Base-by-base conservation (phyloP, 1,140 invertebrate genomes). In the Wasmannia auropunctata region DNA sequence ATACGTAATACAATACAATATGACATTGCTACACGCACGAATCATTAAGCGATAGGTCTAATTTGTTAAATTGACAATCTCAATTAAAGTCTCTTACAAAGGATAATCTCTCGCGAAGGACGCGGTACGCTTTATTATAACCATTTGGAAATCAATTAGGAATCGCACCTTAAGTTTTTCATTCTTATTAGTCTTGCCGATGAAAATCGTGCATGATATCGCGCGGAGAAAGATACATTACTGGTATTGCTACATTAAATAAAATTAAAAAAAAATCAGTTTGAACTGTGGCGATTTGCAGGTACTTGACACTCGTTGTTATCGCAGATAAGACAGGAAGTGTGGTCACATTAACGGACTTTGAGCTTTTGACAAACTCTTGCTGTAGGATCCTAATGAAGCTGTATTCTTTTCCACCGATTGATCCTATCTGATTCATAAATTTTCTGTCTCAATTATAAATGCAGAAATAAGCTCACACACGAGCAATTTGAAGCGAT, bases 371-470 rank as follows among this genome's bases (percentile, higher is more conserved):
- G 49, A 37, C 46, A 10, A 37, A 40, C 28, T 75, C 46, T 34
- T 62, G 14, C 25, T 34, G 31, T 56, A 16, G 22, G 0, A 31
- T 37, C 1, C 11, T 19, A 16, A 31, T 19, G 37, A 31, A 28
- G 34, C 51, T 69, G 4, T 70, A 54, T 34, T n/a, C 8, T 31
- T 25, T 58, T 40, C 10, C 28, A 14, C 25, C 43, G 11, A 56
- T 3, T 54, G 46, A 88, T 87, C 40, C 19, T 63, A 88, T 70
- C 63, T 62, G 37, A 84, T 67, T 77, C 54, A 43, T 70, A 87
- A 76, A 84, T 46, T 77, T 77, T 75, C 60, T 72, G 76, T 77
- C 46, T 87, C 28, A 31, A 49, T 75, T 34, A 56, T 85, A 88
- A 88, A 87, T 49, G 14, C 2, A 74, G 40, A 65, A 75, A 69